Evolutionary conservation across 2,888 invertebrate species (phyloP).

Genomic region (Leptogaster cylindrica): DNA sequence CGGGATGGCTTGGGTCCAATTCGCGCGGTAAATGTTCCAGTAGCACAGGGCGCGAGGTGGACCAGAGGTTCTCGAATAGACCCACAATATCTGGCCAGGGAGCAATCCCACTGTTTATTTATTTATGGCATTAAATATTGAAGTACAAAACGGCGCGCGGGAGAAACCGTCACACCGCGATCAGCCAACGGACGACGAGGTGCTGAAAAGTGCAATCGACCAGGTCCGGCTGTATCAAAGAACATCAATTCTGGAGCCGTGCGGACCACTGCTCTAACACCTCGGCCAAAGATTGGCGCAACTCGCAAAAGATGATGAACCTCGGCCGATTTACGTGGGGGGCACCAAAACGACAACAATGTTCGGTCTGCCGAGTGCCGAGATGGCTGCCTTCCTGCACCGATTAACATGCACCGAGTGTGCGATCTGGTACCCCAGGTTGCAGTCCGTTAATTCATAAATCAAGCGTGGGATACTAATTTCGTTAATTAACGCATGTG

Average conservation of each 20-base stretch:
- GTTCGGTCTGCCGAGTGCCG: background rate
- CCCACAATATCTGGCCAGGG: constrained; percentile 1
- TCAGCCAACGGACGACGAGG: background rate
- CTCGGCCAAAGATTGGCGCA: constrained; percentile 8
- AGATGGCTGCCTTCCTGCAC: background rate
- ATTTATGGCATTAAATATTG: constrained; percentile 33
- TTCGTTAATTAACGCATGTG: constrained; percentile 51
- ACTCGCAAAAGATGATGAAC: constrained; percentile 32
- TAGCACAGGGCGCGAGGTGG: background rate
- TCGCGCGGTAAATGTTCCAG: background rate
- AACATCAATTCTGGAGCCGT: constrained; percentile 8
- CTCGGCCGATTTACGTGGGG: constrained; percentile 25
- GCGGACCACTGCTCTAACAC: background rate
- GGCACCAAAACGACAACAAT: constrained; percentile 2
- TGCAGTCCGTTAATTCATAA: constrained; percentile 55
- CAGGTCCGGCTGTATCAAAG: constrained; percentile 23
- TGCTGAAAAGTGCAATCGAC: background rate
- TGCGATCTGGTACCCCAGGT: constrained; percentile 30
- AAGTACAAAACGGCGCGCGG: constrained; percentile 7
- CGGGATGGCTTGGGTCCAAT: constrained; percentile 13
- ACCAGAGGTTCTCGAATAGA: constrained; percentile 19
- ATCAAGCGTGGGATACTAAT: constrained; percentile 57
- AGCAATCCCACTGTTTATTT: constrained; percentile 25
- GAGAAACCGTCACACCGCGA: background rate
- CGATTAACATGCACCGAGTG: constrained; percentile 45